Percentiles rank a stretch among this genome's conserved stretches.
These are phyloP conservation scores for Thalassaphorura encarpata DNA, from an alignment of 1,140 invertebrate genomes.

Conservation along the genomic window DNA sequence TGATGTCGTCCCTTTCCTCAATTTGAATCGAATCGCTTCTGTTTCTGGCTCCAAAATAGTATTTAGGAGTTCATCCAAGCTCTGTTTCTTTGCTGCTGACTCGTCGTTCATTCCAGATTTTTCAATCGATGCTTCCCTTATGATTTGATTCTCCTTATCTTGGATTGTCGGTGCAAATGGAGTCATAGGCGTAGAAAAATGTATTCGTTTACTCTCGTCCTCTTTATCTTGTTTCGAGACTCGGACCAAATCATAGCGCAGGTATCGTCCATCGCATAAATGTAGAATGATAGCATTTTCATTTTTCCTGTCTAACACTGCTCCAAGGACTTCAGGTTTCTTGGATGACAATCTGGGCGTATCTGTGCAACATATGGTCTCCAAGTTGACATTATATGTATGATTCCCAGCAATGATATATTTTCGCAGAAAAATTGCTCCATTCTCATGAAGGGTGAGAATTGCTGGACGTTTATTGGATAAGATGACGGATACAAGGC, in stretches of 20 bases:
- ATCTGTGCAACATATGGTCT: slow-evolving; percentile 19
- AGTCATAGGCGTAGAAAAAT: slow-evolving; percentile 7
- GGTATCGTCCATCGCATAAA: slow-evolving; percentile 25
- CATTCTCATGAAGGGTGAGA: slow-evolving; percentile 29
- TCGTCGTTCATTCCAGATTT: background rate
- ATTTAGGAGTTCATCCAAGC: slow-evolving; percentile 8
- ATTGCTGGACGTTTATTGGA: slow-evolving; percentile 8
- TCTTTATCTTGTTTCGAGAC: background rate
- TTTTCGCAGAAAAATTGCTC: slow-evolving; percentile 24
- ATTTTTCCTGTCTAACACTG: slow-evolving; percentile 9
- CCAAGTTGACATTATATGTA: slow-evolving; percentile 17
- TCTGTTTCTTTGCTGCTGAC: background rate
- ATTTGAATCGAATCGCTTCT: slow-evolving; percentile 17
- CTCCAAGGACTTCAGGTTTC: slow-evolving; percentile 24
- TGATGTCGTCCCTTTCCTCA: slow-evolving; percentile 12
- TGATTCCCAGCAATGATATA: slow-evolving; percentile 23
- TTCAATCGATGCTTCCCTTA: background rate
- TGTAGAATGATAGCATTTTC: slow-evolving; percentile 21
- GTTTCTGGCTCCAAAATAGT: slow-evolving; percentile 11
- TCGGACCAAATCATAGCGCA: slow-evolving; percentile 8
- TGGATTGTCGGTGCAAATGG: background rate
- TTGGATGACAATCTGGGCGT: slow-evolving; percentile 23
- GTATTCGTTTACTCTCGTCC: background rate
- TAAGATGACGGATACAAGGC: slow-evolving; percentile 18
- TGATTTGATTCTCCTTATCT: too few relatives aligned